phyloP scores from a whole-genome alignment of 2,888 invertebrate genomes.

The Parapristionchus giblindavisi region DNA sequence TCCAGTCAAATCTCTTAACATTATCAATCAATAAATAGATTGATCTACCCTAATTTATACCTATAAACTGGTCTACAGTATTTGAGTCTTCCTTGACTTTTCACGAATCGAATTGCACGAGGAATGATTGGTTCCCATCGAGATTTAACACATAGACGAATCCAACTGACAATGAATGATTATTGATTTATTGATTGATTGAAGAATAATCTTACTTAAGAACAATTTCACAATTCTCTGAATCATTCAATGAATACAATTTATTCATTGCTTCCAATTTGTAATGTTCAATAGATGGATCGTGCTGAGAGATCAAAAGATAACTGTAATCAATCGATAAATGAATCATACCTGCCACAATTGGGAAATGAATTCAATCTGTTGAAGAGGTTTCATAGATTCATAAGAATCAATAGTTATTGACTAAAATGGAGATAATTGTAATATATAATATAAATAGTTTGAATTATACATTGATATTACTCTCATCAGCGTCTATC shows the following conservation, averaged over 20 bases:
- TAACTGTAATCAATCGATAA: not conserved
- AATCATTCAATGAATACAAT: slow-evolving; percentile 77
- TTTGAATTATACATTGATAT: slow-evolving; percentile 16
- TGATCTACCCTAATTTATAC: slow-evolving; percentile 32
- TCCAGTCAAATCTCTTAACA: slow-evolving; percentile 50
- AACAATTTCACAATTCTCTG: slow-evolving; percentile 82
- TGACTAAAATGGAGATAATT: not conserved
- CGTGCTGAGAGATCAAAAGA: slow-evolving; percentile 65
- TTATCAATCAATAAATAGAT: not conserved
- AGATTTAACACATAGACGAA: slow-evolving; percentile 82
- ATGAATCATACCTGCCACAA: slow-evolving; percentile 52
- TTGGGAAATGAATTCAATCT: slow-evolving; percentile 56
- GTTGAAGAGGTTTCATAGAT: slow-evolving; percentile 57
- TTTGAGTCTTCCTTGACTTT: slow-evolving; percentile 88
- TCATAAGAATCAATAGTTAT: slow-evolving; percentile 46
- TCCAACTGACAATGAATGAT: slow-evolving; percentile 77
- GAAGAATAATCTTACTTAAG: slow-evolving; percentile 70
- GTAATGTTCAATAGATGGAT: slow-evolving; percentile 56
- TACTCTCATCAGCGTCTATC: slow-evolving; percentile 49
- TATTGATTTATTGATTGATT: not conserved
- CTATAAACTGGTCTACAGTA: slow-evolving; percentile 85
- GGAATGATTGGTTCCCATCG: slow-evolving; percentile 78
- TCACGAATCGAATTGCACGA: slow-evolving; percentile 81
- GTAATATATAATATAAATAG: not conserved
- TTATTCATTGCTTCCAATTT: slow-evolving; percentile 77